Base-by-base conservation (phyloP, 64 coral and sea anemone genomes). In the Catalaphyllia jardinei region DNA sequence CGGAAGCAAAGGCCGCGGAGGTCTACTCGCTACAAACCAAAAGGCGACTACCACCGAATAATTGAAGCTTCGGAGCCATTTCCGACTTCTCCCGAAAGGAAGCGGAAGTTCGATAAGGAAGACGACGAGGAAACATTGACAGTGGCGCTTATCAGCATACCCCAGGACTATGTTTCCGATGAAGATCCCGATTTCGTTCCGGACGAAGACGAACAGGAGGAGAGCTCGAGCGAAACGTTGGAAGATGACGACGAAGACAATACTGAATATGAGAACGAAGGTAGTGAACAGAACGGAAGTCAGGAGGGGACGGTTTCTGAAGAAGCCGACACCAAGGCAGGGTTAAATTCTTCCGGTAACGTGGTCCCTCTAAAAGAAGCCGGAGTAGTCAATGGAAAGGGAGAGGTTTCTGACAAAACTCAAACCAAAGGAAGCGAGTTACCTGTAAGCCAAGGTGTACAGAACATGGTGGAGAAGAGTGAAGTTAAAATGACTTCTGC, bases 101-200 rank as follows among this genome's bases (percentile, higher is more conserved):
- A 85, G 62, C 81, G 81, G 24, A 85, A 71, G 18, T 85, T 71
- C 39, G 62, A 71, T 1, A 64, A 71, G 71, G 81, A 63, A 71
- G 81, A 71, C 17, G 33, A 12, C 0, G 81, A 85, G 42, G 62
- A n/a, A 28, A 15, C 81, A 24, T 85, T 71, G 38, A 85, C 39
- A n/a, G 81, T 71, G 10, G 60, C 71, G 62, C 81, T 85, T 31
- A 63, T 85, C 25, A 31, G 71, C 8, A 62, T 85, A 22, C 65
- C 11, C 30, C 38, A 71, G 22, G 42, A 51, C 24, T 85, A 85
- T 19, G 24, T 28, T 67, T 85, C 81, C 38, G 81, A 85, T 35
- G 81, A 85, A 67, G 81, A 85, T 85, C 62, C 81, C 19, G 81
- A 85, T 31, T 85, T 51, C 25, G 62, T 71, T 85, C 81, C 81